phyloP scores from a whole-genome alignment of 2,113 vertebrate genomes.

The Hiodon alosoides region DNA sequence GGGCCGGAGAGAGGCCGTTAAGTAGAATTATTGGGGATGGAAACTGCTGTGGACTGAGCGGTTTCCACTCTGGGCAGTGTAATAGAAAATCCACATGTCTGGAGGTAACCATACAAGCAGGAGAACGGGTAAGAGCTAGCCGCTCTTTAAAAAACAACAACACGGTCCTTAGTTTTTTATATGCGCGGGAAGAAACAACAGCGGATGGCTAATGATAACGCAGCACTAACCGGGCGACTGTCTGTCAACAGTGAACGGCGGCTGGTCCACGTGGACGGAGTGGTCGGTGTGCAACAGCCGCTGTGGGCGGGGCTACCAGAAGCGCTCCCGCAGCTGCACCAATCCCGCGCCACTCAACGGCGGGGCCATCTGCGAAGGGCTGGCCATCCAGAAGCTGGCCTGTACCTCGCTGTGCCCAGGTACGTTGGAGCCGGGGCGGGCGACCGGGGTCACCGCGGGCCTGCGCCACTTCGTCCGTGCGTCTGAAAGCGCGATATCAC shows the following conservation, averaged over 20 bases:
- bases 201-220: neutral
- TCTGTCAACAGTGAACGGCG: constrained; percentile 68
- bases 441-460: neutral
- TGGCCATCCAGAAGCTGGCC: constrained; percentile 77
- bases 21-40: too few species aligned
- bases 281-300: constrained; percentile 82
- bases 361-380: constrained; percentile 80
- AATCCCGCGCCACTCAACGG: constrained; percentile 82
- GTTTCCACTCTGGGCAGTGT: too few species aligned
- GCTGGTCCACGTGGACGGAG: constrained; percentile 85
- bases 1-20: too few species aligned
- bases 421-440: constrained; percentile 37
- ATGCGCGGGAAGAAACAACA: too few species aligned
- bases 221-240: neutral
- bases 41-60: too few species aligned
- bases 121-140: too few species aligned
- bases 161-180: neutral
- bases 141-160: too few species aligned
- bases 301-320: constrained; percentile 79
- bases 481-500: neutral
- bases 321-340: constrained; percentile 79
- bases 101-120: too few species aligned
- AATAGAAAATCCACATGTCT: too few species aligned
- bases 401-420: constrained; percentile 82
- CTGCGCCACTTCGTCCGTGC: neutral